A percentile compares a stretch with the other conserved stretches of the same genome.
These are phyloP conservation scores for Scrobipalpa atriplicella DNA, from an alignment of 2,888 invertebrate species.

Conservation along the genomic window DNA sequence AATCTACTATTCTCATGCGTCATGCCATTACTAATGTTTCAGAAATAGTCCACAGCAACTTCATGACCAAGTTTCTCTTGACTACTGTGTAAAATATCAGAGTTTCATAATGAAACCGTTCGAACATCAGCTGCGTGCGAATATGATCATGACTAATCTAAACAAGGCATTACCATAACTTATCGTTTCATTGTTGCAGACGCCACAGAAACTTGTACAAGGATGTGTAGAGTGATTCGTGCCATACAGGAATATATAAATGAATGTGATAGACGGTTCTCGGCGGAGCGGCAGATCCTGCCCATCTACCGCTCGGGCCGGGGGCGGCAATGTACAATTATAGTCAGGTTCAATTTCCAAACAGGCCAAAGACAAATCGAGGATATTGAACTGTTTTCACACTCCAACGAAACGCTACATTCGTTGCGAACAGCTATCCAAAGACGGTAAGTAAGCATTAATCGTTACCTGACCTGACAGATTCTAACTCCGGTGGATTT, in stretches of 20 bases:
- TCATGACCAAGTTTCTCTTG: too few species aligned
- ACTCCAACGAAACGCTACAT: constrained; percentile 96
- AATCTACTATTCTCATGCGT: too few species aligned
- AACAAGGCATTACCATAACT: too few species aligned
- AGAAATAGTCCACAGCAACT: too few species aligned
- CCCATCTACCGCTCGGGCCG: constrained; percentile 95
- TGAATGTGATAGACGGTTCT: constrained; percentile 95
- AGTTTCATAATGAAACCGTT: too few species aligned
- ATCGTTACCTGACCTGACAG: too few species aligned
- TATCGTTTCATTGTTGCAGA: constrained; percentile 52
- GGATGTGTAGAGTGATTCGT: constrained; percentile 96
- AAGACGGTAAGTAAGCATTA: constrained; percentile 83
- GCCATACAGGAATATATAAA: constrained; percentile 97
- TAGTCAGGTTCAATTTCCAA: constrained; percentile 90
- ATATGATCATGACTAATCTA: not conserved
- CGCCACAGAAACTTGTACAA: constrained; percentile 69
- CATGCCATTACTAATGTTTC: too few species aligned
- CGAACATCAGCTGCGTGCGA: too few species aligned
- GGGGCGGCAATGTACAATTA: constrained; percentile 93
- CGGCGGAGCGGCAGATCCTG: constrained; percentile 93
- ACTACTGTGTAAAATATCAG: too few species aligned
- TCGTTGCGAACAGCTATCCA: constrained; percentile 91
- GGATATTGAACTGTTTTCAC: constrained; percentile 95
- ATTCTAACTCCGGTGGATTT: too few species aligned
- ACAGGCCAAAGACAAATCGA: constrained; percentile 94